Evolutionary conservation across 2,888 invertebrate genomes (phyloP), one percentile per base, ranked within the genome.

Genomic region (Drosophila rellima): DNA sequence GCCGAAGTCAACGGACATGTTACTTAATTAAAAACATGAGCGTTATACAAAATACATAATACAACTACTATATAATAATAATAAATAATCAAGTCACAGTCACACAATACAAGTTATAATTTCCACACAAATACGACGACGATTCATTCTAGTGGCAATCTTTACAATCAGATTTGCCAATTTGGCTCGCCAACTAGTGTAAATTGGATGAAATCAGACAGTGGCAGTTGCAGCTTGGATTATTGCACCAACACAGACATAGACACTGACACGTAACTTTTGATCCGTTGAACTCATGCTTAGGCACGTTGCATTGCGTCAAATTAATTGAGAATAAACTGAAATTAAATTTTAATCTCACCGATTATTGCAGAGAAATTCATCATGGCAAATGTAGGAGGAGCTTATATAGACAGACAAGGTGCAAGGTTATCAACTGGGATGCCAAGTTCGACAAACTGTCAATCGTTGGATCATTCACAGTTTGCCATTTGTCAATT

Each of bases 21-120:
- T 85, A 74, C 88, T 78, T 73, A 84, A 86, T 84, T 75, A 68
- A 63, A 50, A 35, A 20, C 42, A 60, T 75, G 59, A 64, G 39
- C 54, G 29, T 45, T 17, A 26, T 57, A 77, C 54, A 51, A 23
- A 37, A 63, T 54, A 52, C 57, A 54, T 72, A 69, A 33, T 33
- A n/a, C n/a, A n/a, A n/a, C 13, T 29, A 54, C 26, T 15, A 20
- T 57, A 31, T 59, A 44, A 55, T 33, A 40, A 54, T 54, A 71
- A 71, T 57, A 61, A 71, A 66, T 50, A 62, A 66, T 44, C 56
- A 48, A 61, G 55, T 45, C 56, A 51, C 39, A 67, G 18, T 33
- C 31, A 33, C 33, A 67, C 29, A 67, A 44, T 55, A 17, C n/a
- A 55, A 11, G 11, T 29, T 35, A 20, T 33, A 57, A 40, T 42